These are phyloP conservation scores for Hecatera dysodea DNA, from an alignment of 2,888 invertebrate species.

Conservation along the genomic window DNA sequence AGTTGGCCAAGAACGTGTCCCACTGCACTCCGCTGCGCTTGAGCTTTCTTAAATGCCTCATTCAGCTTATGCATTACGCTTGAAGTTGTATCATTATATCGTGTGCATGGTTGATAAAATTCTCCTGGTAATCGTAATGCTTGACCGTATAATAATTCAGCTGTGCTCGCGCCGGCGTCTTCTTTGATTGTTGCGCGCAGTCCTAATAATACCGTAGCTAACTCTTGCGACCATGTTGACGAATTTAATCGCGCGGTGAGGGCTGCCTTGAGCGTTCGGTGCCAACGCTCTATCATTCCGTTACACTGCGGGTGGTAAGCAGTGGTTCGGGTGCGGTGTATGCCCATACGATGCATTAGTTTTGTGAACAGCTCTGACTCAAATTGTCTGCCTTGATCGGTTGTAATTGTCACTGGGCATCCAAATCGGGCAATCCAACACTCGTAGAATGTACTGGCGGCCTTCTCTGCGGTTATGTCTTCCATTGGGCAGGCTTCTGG, in stretches of 20 bases:
- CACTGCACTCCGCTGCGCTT: neutral
- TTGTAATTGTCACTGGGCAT: slow-evolving; percentile 1
- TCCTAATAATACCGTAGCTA: slow-evolving; percentile 15
- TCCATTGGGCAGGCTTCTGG: slow-evolving; percentile 8
- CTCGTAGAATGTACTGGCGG: neutral
- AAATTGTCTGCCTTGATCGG: too few species aligned
- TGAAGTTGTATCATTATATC: neutral
- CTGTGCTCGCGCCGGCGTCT: slow-evolving; percentile 1
- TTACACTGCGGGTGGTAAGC: slow-evolving; percentile 24
- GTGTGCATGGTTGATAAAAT: slow-evolving; percentile 4
- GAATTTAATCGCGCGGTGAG: slow-evolving; percentile 9
- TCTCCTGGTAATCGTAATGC: slow-evolving; percentile 6
- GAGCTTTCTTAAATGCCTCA: slow-evolving; percentile 3
- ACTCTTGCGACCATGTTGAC: slow-evolving; percentile 5
- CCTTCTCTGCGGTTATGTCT: slow-evolving; percentile 10
- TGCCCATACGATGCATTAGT: slow-evolving; percentile 9
- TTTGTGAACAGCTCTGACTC: slow-evolving; percentile 3
- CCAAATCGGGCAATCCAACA: slow-evolving; percentile 15
- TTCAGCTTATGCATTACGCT: neutral
- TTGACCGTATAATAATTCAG: slow-evolving; percentile 9
- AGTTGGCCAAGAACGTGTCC: too few species aligned
- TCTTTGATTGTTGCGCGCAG: slow-evolving; percentile 7
- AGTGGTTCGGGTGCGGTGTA: slow-evolving; percentile 11
- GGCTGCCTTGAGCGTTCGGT: slow-evolving; percentile 5
- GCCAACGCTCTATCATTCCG: slow-evolving; percentile 17